phyloP scores from a whole-genome alignment of 2,113 vertebrate genomes.

The Odontophorus gujanensis region DNA sequence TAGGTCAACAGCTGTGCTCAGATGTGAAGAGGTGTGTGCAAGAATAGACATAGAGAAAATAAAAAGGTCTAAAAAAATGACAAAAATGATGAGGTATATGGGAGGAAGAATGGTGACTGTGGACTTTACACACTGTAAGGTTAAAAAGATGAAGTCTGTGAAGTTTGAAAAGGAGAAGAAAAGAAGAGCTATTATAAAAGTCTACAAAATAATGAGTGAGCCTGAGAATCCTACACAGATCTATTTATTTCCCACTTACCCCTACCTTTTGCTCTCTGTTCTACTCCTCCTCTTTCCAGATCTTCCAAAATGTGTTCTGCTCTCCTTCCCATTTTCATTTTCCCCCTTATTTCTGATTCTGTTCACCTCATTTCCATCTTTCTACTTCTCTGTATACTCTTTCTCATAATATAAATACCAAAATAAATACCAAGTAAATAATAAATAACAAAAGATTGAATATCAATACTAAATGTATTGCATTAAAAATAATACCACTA shows the following conservation, averaged over 20 bases:
- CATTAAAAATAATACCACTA: neutral
- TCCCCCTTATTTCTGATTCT: neutral
- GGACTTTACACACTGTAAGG: constrained; percentile 13
- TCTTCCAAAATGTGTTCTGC: neutral
- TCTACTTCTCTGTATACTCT: neutral
- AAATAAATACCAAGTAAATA: neutral
- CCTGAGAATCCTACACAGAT: constrained; percentile 16
- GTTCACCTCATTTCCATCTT: neutral
- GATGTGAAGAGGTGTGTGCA: constrained; percentile 21
- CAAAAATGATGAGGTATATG: neutral
- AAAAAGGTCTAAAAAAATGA: constrained; percentile 3
- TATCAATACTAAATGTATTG: neutral
- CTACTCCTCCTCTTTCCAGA: constrained; percentile 25
- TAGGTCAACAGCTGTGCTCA: constrained; percentile 61
- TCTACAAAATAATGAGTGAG: constrained; percentile 53
- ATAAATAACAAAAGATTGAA: neutral
- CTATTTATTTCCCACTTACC: constrained; percentile 34
- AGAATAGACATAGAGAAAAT: constrained; percentile 38
- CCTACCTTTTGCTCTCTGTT: neutral
- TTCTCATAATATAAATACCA: neutral
- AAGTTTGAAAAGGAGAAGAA: constrained; percentile 38
- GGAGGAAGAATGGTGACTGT: constrained; percentile 23
- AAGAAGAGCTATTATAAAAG: constrained; percentile 25
- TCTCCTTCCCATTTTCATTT: constrained; percentile 3
- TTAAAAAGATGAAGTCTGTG: constrained; percentile 49